Base-by-base conservation (phyloP, 2,888 invertebrate genomes). In the Lithosia quadra region DNA sequence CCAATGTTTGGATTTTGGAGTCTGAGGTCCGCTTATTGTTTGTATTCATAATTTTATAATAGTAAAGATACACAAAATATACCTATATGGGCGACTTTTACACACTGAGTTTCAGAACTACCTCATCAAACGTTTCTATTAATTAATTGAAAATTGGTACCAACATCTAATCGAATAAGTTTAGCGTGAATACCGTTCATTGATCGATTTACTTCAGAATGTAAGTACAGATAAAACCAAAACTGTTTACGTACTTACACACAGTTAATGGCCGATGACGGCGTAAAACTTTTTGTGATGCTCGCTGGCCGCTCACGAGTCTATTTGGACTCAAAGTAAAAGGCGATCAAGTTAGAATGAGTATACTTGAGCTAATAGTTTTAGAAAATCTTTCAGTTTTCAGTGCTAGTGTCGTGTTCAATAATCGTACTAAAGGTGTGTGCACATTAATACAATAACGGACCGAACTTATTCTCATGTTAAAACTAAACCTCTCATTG, bases 341-440 rank as follows among this genome's bases (percentile, higher is more conserved):
- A 55, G 56, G 39, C 56, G 66, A 67, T 67, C 61, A 61, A 56
- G 39, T 39, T 28, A 33, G 56, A 62, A 24, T 28, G 60, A 60
- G 67, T 57, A 62, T 33, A 62, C 21, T 56, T 56, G 3, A 56
- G 28, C 13, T 49, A 39, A 36, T 39, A 36, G 18, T 39, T 60
- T 60, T n/a, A 11, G 39, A 55, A 36, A 61, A 56, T 66, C 28
- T 55, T 61, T 5, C 28, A 28, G 55, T 61, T 49, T 53, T 22
- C 28, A 60, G 39, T 66, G 56, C 39, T 33, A 15, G 33, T 56
- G 56, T 62, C 66, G 60, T 28, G 28, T 10, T 28, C 7, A 34
- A 21, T 59, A 49, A 61, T 53, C 28, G 28, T 5, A 28, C 28
- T 63, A 36, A 56, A 18, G 24, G 11, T 18, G 18, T 9, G 18